A percentile compares a stretch with the other conserved stretches of the same genome.
Evolutionary conservation across 1,140 invertebrate species (phyloP).

Genomic region (Onthophagus taurus): DNA sequence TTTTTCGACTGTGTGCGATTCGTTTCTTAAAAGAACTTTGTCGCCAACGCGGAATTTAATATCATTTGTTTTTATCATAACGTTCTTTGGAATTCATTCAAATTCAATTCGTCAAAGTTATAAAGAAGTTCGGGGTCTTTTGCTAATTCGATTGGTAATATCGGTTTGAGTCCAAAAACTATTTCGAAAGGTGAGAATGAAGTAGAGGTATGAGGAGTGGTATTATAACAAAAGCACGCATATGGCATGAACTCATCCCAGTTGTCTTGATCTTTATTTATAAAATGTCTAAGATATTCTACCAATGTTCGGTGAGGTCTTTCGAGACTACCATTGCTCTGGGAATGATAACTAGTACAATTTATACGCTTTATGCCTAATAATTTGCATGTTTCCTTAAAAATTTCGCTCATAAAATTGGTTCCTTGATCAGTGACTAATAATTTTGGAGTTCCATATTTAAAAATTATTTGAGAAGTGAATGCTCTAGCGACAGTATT

Average conservation of each 20-base stretch:
- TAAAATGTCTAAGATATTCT: slow-evolving; percentile 32
- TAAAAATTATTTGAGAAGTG: too few relatives aligned
- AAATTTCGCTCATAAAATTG: slow-evolving; percentile 18
- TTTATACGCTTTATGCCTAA: slow-evolving; percentile 15
- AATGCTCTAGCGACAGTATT: slow-evolving; percentile 1
- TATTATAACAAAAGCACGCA: slow-evolving; percentile 31
- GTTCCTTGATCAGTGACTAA: slow-evolving; percentile 21
- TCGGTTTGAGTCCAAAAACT: slow-evolving; percentile 27
- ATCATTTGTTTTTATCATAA: too few relatives aligned
- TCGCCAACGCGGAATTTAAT: too few relatives aligned
- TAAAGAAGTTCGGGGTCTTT: slow-evolving; percentile 1
- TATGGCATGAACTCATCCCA: slow-evolving; percentile 28
- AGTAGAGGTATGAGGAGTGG: slow-evolving; percentile 18
- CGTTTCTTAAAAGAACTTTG: too few relatives aligned
- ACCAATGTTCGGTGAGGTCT: slow-evolving; percentile 24
- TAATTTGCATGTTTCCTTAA: slow-evolving; percentile 16
- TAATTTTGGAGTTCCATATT: slow-evolving; percentile 19
- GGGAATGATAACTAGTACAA: slow-evolving; percentile 16
- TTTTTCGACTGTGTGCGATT: too few relatives aligned
- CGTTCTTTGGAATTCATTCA: too few relatives aligned
- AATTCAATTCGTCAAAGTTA: too few relatives aligned
- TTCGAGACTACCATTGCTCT: slow-evolving; percentile 26
- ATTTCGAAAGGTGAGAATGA: slow-evolving; percentile 16
- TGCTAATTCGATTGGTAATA: slow-evolving; percentile 13
- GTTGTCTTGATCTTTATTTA: slow-evolving; percentile 25